Base-by-base conservation (phyloP, 2,113 vertebrate genomes). In the Nettapus auritus region DNA sequence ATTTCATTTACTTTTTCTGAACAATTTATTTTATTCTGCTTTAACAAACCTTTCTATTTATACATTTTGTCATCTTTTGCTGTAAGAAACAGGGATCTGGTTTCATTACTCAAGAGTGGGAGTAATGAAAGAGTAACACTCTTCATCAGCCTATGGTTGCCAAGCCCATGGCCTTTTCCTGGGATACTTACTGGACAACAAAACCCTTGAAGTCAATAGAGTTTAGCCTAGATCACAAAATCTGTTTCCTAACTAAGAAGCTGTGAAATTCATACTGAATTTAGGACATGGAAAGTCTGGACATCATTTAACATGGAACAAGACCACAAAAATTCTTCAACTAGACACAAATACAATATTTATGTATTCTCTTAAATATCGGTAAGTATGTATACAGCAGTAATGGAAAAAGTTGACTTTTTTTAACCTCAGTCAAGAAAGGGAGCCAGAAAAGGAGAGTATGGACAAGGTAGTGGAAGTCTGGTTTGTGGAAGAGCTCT, bases 1-100 rank as follows among this genome's bases (percentile, higher is more conserved):
- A 93, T 55, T 91, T 86, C 9, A 86, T 94, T 88, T 94, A 59
- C 20, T 86, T 77, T 84, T 86, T 75, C 78, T 73, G 34, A 92
- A 90, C 76, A 86, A 11, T 95, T 95, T 95, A 63, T 92, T 86
- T 95, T 94, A 73, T 84, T 90, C 42, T 82, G 48, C 68, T 94
- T 83, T 86, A 88, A 67, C 26, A 90, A 93, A 88, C 17, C 42
- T 83, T 77, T 77, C 33, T 86, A 68, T 91, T 95, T 86, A 90
- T 75, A 60, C 66, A 68, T 64, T 94, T 94, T 62, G 68, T 90
- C 82, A 83, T 88, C 33, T 75, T 94, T 42, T 75, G 52, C 88
- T 93, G 40, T 36, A 82, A 68, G 64, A 84, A 90, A 75, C 11
- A 7, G 38, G 36, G 56, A 73, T 95, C 48, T 92, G 23, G 34